phyloP scores from a whole-genome alignment of 1,140 invertebrate species.

The Drosophila varians region DNA sequence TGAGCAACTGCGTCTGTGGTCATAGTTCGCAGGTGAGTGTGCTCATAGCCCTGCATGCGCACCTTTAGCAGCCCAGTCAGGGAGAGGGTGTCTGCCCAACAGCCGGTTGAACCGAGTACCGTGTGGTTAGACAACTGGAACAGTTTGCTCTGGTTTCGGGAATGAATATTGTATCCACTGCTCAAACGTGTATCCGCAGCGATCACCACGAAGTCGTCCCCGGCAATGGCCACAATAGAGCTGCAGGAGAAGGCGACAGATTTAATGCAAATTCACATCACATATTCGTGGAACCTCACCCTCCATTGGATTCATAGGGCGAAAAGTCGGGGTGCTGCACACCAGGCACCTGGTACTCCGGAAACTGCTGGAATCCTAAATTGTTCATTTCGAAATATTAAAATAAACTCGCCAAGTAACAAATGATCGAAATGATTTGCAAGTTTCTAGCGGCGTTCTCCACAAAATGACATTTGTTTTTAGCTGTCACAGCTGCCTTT shows the following conservation, averaged over 20 bases:
- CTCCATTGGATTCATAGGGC: constrained; percentile 91
- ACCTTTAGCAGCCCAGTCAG: constrained; percentile 93
- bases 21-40: constrained; percentile 98
- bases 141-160: constrained; percentile 93
- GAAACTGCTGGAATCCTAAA: constrained; percentile 84
- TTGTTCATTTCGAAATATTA: constrained; percentile 50
- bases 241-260: constrained; percentile 83
- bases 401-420: constrained; percentile 31
- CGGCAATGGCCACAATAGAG: constrained; percentile 96
- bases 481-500: not conserved
- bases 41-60: constrained; percentile 96
- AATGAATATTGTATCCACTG: constrained; percentile 94
- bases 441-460: constrained; percentile 65
- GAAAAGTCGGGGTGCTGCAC: constrained; percentile 87
- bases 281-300: constrained; percentile 84
- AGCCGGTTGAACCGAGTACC: constrained; percentile 95
- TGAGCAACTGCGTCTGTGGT: constrained; percentile 95
- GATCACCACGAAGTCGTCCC: constrained; percentile 94
- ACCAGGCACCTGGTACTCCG: constrained; percentile 87
- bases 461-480: constrained; percentile 2
- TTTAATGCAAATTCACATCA: not conserved
- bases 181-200: constrained; percentile 97
- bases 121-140: constrained; percentile 92
- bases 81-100: constrained; percentile 99
- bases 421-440: constrained; percentile 71